These are phyloP conservation scores for Phalloptychus januarius DNA, from an alignment of 2,797 vertebrate species.

Conservation along the genomic window DNA sequence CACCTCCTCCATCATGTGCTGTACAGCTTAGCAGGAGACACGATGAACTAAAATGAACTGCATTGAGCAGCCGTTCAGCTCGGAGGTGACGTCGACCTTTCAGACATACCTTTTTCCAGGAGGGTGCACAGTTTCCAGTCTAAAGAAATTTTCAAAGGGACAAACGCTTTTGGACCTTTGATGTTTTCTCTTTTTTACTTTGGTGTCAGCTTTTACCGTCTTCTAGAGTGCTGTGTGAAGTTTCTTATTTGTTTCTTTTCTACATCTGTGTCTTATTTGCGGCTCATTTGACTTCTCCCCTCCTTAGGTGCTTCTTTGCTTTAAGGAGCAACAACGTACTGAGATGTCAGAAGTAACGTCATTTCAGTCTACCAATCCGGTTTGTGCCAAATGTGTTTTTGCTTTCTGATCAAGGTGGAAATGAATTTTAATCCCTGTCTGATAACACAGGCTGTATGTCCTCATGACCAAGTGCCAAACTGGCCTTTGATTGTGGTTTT, in stretches of 20 bases:
- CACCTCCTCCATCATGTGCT: constrained; percentile 55
- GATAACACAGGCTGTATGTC: constrained; percentile 68
- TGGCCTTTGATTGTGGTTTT: constrained; percentile 72
- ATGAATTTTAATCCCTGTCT: constrained; percentile 60
- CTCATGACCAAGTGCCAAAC: constrained; percentile 80
- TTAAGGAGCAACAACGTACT: constrained; percentile 34
- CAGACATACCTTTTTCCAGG: constrained; percentile 58
- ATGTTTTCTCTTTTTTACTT: constrained; percentile 54
- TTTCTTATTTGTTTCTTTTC: constrained; percentile 56
- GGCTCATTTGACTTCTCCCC: constrained; percentile 32
- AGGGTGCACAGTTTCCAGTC: constrained; percentile 57
- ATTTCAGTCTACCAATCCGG: constrained; percentile 81
- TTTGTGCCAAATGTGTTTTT: constrained; percentile 81
- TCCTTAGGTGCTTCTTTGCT: constrained; percentile 35
- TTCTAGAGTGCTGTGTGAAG: constrained; percentile 54
- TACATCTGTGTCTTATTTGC: constrained; percentile 59
- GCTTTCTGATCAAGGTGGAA: constrained; percentile 60
- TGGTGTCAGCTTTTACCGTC: constrained; percentile 41
- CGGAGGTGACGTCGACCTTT: constrained; percentile 50
- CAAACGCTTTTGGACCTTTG: constrained; percentile 38
- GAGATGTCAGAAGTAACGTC: constrained; percentile 37
- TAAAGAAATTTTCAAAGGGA: constrained; percentile 51
- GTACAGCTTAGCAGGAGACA: constrained; percentile 57
- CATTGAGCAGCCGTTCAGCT: constrained; percentile 48
- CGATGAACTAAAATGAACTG: constrained; percentile 45